These are phyloP conservation scores for Tragelaphus strepsiceros DNA, from an alignment of 2,113 vertebrate genomes.

Conservation along the genomic window DNA sequence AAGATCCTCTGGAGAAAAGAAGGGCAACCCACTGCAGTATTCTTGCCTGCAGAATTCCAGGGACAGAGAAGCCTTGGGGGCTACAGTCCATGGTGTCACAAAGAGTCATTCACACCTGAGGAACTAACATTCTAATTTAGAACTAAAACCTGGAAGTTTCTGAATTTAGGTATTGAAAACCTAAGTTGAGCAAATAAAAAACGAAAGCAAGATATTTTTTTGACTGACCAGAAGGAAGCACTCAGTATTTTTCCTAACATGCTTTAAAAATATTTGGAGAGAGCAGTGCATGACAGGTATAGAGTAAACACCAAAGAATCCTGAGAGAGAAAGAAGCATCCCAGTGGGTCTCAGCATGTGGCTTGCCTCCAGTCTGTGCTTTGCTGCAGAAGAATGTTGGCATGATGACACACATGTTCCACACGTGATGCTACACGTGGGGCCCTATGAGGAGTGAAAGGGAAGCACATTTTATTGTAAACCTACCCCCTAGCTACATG, in stretches of 20 bases:
- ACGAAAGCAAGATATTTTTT: background rate
- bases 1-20: background rate
- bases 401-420: too few relatives aligned
- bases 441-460: background rate
- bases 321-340: background rate
- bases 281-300: background rate
- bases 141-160: background rate
- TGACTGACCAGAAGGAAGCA: background rate
- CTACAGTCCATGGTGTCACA: background rate
- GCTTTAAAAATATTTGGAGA: background rate
- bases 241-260: background rate
- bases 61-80: background rate
- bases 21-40: background rate
- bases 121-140: background rate
- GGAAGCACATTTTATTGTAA: background rate
- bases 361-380: fast-evolving
- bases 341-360: fast-evolving
- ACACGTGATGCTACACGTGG: background rate
- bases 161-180: background rate
- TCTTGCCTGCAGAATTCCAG: background rate
- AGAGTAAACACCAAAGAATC: background rate
- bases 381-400: background rate
- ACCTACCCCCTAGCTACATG: background rate
- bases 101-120: background rate
- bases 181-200: background rate